Evolutionary conservation across 2,888 invertebrate species (phyloP).

Genomic region (Hyles lineata): DNA sequence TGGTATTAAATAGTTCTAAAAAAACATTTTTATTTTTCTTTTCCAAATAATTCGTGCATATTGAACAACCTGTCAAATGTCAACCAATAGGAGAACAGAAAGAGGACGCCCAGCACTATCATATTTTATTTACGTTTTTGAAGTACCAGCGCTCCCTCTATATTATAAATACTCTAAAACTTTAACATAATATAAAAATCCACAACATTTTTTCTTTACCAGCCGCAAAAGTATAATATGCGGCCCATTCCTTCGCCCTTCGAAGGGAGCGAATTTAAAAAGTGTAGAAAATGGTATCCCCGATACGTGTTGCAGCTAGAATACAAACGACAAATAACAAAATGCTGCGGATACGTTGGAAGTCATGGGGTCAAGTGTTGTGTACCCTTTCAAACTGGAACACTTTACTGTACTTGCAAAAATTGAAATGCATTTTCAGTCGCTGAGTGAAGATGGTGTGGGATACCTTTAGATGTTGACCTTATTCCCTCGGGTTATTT

Average conservation of each 20-base stretch:
- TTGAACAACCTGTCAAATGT: no score
- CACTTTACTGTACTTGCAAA: constrained; percentile 17
- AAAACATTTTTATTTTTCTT: no score
- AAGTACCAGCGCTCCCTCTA: no score
- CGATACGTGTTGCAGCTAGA: constrained; percentile 60
- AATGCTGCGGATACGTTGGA: constrained; percentile 50
- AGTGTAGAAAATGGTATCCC: constrained; percentile 59
- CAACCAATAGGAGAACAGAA: no score
- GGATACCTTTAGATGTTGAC: constrained; percentile 27
- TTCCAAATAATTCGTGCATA: no score
- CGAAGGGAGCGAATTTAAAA: constrained; percentile 46
- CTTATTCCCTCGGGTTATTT: background rate
- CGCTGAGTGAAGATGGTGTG: constrained; percentile 30
- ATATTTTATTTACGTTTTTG: no score
- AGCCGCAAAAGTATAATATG: background rate
- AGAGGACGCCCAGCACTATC: no score
- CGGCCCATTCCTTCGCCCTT: no score
- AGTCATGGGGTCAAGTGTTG: constrained; percentile 39
- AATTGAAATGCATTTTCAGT: constrained; percentile 34
- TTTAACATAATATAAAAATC: background rate
- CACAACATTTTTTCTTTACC: background rate
- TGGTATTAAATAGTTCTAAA: no score
- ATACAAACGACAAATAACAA: constrained; percentile 69
- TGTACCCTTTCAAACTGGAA: constrained; percentile 52
- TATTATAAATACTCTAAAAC: no score